Evolutionary conservation across 2,113 vertebrate species (phyloP).

Genomic region (Astur gentilis): DNA sequence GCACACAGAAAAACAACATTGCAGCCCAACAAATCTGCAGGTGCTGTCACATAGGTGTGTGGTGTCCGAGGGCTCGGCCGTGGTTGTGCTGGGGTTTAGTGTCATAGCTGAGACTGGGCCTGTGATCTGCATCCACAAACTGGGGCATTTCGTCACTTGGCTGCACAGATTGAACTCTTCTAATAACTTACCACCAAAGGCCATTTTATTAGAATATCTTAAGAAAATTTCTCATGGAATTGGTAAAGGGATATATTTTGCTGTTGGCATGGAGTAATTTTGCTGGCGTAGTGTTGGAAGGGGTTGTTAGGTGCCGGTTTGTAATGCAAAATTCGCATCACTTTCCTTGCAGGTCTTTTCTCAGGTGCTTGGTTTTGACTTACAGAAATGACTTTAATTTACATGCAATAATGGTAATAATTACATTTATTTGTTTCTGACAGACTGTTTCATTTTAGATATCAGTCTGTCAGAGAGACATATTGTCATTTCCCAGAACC

Average conservation of each 20-base stretch:
- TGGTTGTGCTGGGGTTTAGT: background rate
- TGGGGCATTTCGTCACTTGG: background rate
- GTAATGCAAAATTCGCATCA: background rate
- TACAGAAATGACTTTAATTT: background rate
- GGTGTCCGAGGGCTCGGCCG: rapidly evolving
- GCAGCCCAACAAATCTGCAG: background rate
- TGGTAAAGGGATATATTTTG: background rate
- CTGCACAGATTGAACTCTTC: background rate
- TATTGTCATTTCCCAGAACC: background rate
- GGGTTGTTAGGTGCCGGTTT: background rate
- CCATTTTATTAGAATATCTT: background rate
- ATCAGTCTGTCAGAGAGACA: background rate
- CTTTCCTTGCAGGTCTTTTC: background rate
- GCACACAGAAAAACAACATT: rapidly evolving
- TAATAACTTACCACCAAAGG: background rate
- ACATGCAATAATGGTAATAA: background rate
- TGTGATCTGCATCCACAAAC: rapidly evolving
- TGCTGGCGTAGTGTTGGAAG: background rate
- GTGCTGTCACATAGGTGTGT: background rate
- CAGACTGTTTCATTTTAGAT: background rate
- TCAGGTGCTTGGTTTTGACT: background rate
- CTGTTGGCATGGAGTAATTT: background rate
- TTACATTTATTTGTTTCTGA: background rate
- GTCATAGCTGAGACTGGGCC: background rate
- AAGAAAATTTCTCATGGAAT: background rate